Evolutionary conservation across 2,888 invertebrate genomes (phyloP), one percentile per base, ranked within the genome.

Genomic region (Drosophila hamatofila): DNA sequence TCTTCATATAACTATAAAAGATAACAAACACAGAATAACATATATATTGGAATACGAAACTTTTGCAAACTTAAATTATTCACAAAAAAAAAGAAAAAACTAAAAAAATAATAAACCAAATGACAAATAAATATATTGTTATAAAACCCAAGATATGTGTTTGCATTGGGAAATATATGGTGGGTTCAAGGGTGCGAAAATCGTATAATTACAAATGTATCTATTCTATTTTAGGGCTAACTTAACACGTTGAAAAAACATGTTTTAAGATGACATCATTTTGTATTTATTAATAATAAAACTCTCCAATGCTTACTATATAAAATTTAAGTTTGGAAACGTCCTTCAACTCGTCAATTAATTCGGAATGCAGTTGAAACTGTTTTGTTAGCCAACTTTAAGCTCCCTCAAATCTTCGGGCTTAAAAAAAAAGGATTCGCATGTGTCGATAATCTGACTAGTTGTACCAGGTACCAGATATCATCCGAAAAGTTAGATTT

Each of bases 111-210:
- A 35, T 41, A 62, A 41, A n/a, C 52, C 68, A 75, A 77, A 80
- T 59, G 65, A 81, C 61, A 84, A 85, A 83, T 86, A 86, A 81
- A 86, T 77, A 83, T 81, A 87, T 87, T 83, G 87, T 83, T 83
- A 87, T 87, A 87, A 80, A 83, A 84, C 66, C 72, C 70, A 73
- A 55, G 3, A 1, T n/a, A 1, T 46, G 39, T 61, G 14, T 64
- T 55, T 69, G 4, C n/a, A 25, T 16, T 44, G 46, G 14, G 25
- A 25, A 46, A 9, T 9, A 14, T 7, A 23, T 23, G 44, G 23
- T 7, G 16, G 25, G 44, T 3, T 6, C 6, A 37, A 35, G 14
- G 6, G 6, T 35, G 5, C 11, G 2, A 37, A 14, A 16, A 37
- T 14, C 16, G 0, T 35, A 14, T n/a, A n/a, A n/a, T 4, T 14